A percentile compares a stretch with the other conserved stretches of the same genome.
These are phyloP conservation scores for Megalonaias nervosa DNA, from an alignment of 1,140 invertebrate genomes.

Conservation along the genomic window DNA sequence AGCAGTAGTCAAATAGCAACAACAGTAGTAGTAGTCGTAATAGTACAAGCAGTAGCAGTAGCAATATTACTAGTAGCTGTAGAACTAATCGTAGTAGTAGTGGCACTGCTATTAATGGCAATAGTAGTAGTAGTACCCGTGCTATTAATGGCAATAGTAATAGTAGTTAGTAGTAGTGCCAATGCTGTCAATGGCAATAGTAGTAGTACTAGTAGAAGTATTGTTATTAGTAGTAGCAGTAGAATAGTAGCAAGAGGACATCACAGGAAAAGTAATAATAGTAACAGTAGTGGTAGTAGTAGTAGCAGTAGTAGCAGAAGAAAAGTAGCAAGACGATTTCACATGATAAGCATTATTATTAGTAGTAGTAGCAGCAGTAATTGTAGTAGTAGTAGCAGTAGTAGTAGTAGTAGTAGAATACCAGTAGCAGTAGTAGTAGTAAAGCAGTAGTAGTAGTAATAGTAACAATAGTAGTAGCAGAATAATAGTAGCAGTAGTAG, in stretches of 20 bases:
- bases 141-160: background rate
- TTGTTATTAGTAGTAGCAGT: slow-evolving; percentile 4
- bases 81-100: background rate
- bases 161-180: background rate
- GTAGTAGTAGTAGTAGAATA: no score
- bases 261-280: background rate
- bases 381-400: no score
- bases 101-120: background rate
- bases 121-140: background rate
- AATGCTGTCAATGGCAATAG: background rate
- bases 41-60: background rate
- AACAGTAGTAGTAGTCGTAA: slow-evolving; percentile 18
- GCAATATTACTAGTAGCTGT: background rate
- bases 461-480: no score
- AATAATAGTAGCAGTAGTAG: no score
- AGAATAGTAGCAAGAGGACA: background rate
- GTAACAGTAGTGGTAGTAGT: no score
- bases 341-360: no score
- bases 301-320: no score
- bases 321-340: no score
- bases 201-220: slow-evolving; percentile 2
- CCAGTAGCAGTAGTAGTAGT: no score
- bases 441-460: no score
- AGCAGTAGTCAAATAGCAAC: slow-evolving; percentile 1
- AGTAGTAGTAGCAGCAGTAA: no score